A percentile compares a stretch with the other conserved stretches of the same genome.
phyloP scores from a whole-genome alignment of 53 echinoderm and acorn worm genomes.

The Apostichopus leukothele region DNA sequence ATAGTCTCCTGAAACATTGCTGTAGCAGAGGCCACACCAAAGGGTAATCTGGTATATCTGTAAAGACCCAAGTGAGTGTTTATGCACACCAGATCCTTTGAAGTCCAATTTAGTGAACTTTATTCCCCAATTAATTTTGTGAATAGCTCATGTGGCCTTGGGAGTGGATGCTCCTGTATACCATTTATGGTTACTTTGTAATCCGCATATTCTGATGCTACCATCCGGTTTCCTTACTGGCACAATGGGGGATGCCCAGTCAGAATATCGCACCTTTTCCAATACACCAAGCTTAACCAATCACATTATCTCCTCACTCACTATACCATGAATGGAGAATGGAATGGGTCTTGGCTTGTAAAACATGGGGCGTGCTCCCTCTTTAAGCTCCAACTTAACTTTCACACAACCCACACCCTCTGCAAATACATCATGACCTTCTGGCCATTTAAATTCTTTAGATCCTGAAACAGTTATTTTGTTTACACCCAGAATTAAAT shows the following conservation, averaged over 20 bases:
- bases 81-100: constrained; percentile 41
- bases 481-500: neutral
- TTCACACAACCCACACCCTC: constrained; percentile 19
- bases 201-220: constrained; percentile 21
- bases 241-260: constrained; percentile 36
- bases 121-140: constrained; percentile 45
- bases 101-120: constrained; percentile 53
- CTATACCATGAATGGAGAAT: constrained; percentile 32
- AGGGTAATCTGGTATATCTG: constrained; percentile 40
- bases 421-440: constrained; percentile 13
- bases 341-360: constrained; percentile 29
- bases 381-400: constrained; percentile 25
- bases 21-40: constrained; percentile 39
- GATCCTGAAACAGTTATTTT: neutral
- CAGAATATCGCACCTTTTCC: constrained; percentile 8
- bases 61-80: constrained; percentile 47
- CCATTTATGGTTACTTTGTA: constrained; percentile 27
- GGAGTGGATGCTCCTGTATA: constrained; percentile 6
- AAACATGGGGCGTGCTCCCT: constrained; percentile 30
- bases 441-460: neutral
- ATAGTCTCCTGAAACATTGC: constrained; percentile 51
- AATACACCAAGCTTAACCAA: constrained; percentile 16
- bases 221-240: neutral
- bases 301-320: constrained; percentile 2
- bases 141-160: constrained; percentile 19